phyloP scores from a whole-genome alignment of 1,140 invertebrate genomes.

The Bombus confusus region DNA sequence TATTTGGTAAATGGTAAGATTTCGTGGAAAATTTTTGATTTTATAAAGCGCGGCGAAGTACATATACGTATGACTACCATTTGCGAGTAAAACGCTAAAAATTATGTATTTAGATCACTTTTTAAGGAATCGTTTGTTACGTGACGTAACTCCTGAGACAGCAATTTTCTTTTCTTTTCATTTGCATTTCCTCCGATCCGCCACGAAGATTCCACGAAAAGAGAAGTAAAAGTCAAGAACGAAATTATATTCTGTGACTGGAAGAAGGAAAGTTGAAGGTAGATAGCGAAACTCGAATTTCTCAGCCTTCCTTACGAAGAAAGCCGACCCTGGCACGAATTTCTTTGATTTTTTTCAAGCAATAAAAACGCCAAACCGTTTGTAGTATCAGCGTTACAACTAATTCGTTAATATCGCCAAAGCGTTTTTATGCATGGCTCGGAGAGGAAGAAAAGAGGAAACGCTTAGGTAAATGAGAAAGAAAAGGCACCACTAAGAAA shows the following conservation, averaged over 20 bases:
- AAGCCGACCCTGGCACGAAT: too few relatives aligned
- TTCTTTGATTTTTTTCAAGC: not conserved
- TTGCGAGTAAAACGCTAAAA: too few relatives aligned
- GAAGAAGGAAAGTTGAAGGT: not conserved
- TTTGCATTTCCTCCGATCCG: not conserved
- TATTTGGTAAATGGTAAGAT: not conserved
- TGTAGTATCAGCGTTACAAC: not conserved
- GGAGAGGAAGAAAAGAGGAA: not conserved
- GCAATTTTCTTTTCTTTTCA: not conserved
- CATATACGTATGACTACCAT: too few relatives aligned
- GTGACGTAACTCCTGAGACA: not conserved
- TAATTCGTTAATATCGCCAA: slow-evolving; percentile 41
- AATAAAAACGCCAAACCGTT: not conserved
- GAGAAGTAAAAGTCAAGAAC: not conserved
- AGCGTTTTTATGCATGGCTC: not conserved
- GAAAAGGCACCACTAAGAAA: not conserved
- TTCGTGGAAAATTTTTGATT: not conserved
- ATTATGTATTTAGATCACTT: not conserved
- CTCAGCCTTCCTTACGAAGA: too few relatives aligned
- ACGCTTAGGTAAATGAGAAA: slow-evolving; percentile 19
- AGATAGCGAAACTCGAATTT: not conserved
- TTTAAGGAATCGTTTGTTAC: not conserved
- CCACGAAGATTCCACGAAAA: not conserved
- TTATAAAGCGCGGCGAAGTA: not conserved
- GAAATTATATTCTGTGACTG: slow-evolving; percentile 14